A percentile compares a stretch with the other conserved stretches of the same genome.
Evolutionary conservation across 1,140 invertebrate species (phyloP).

Genomic region (Adelges cooleyi): DNA sequence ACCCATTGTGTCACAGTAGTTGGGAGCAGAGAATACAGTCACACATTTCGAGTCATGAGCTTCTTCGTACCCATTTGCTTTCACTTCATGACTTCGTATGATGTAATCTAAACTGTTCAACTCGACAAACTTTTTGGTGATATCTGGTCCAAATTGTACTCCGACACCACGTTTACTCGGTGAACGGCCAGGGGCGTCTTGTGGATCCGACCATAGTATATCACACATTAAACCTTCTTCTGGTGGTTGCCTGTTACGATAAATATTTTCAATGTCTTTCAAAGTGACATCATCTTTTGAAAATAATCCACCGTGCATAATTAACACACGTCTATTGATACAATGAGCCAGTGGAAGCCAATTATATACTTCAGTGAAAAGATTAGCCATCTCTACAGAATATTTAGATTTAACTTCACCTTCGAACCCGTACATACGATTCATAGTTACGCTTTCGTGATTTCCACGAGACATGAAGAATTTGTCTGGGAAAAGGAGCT

Average conservation of each 20-base stretch:
- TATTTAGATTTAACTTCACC: conserved; percentile 96
- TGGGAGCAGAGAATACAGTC: conserved; percentile 95
- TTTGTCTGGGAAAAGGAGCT: conserved; percentile 90
- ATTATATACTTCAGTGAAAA: conserved; percentile 98
- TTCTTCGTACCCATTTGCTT: conserved; percentile 89
- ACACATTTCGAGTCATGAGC: conserved; percentile 89
- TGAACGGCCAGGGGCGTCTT: conserved; percentile 68
- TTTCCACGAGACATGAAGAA: conserved; percentile 82
- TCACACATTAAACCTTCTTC: conserved; percentile 97
- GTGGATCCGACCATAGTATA: conserved; percentile 95
- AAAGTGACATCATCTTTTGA: conserved; percentile 78
- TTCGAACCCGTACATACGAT: conserved; percentile 98
- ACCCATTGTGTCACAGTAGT: conserved; percentile 99
- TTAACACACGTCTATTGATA: conserved; percentile 81
- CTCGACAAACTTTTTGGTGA: conserved; percentile 76
- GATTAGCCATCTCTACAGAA: conserved; percentile 81
- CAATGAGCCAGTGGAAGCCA: conserved; percentile 93
- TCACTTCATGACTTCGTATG: conserved; percentile 95
- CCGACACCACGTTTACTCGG: conserved; percentile 95
- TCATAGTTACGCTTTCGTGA: conserved; percentile 96
- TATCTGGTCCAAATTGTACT: conserved; percentile 96
- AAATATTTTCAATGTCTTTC: conserved; percentile 75
- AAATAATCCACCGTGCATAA: conserved; percentile 93
- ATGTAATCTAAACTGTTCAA: conserved; percentile 84
- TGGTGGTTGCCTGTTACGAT: conserved; percentile 91